Evolutionary conservation across 1,140 invertebrate species (phyloP).

Genomic region (Ephestia elutella): DNA sequence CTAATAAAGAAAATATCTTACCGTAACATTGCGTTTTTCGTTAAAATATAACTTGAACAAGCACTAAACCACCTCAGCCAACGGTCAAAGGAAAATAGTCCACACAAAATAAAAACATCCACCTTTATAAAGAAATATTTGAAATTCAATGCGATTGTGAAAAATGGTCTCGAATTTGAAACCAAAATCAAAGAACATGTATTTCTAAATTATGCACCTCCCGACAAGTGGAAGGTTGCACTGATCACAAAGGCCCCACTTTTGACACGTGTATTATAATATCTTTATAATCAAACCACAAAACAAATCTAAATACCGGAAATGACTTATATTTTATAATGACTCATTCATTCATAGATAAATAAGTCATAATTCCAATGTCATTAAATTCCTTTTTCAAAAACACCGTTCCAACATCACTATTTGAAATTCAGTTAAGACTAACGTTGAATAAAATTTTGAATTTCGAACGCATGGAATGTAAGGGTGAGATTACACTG

Average conservation of each 20-base stretch:
- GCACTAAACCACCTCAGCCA: constrained; percentile 43
- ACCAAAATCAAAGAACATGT: constrained; percentile 44
- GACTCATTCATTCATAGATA: not conserved
- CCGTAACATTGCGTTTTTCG: constrained; percentile 35
- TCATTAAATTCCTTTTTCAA: constrained; percentile 1
- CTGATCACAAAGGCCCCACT: constrained; percentile 11
- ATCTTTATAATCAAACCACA: not conserved
- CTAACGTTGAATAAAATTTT: constrained; percentile 9
- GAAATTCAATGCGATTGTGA: constrained; percentile 66
- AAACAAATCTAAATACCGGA: not conserved
- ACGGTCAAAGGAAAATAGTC: constrained; percentile 57
- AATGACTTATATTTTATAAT: not conserved
- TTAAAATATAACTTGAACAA: constrained; percentile 11
- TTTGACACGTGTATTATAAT: not conserved
- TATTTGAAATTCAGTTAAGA: not conserved
- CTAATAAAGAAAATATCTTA: constrained; percentile 48
- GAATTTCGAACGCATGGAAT: constrained; percentile 13
- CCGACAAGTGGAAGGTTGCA: constrained; percentile 47
- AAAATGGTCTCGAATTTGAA: constrained; percentile 57
- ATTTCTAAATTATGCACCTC: constrained; percentile 48
- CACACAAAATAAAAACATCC: constrained; percentile 46
- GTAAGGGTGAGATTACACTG: constrained; percentile 27
- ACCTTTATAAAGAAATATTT: constrained; percentile 68
- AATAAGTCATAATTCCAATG: constrained; percentile 4
- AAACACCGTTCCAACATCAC: not conserved